Evolutionary conservation across 2,797 vertebrate species (phyloP).

Genomic region (Psittacula derbiana): DNA sequence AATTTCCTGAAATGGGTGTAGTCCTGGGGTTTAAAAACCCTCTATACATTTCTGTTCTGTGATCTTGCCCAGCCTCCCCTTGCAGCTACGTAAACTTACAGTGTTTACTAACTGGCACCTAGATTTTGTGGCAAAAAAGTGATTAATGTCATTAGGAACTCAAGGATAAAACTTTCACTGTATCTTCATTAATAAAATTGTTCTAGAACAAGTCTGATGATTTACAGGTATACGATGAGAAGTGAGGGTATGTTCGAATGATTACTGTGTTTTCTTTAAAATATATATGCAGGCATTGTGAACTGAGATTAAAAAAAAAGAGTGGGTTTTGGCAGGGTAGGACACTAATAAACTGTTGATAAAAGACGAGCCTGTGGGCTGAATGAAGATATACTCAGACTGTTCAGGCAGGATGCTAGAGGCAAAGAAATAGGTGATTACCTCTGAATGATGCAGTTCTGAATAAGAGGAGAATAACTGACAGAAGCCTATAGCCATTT

Average conservation of each 20-base stretch:
- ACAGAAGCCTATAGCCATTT: neutral
- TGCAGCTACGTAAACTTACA: neutral
- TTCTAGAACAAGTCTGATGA: neutral
- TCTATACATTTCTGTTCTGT: neutral
- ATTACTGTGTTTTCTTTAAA: neutral
- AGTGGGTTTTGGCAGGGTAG: neutral
- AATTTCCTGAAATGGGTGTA: neutral
- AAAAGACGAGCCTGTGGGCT: constrained; percentile 6
- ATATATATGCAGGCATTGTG: neutral
- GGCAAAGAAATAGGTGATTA: constrained; percentile 11
- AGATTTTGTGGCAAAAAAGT: neutral
- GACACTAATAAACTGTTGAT: constrained; percentile 35
- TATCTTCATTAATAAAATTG: neutral
- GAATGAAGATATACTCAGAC: constrained; percentile 15
- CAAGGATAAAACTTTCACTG: neutral
- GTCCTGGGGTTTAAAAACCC: neutral
- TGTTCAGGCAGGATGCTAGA: constrained; percentile 15
- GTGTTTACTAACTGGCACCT: neutral
- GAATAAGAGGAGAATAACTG: neutral
- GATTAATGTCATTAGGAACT: neutral
- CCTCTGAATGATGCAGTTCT: neutral
- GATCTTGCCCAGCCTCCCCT: neutral
- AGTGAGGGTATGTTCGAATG: neutral
- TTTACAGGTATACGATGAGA: neutral
- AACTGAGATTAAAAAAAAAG: neutral